Conservation (phyloP, 2,888 invertebrate genomes). For the Hesperia comma region DNA sequence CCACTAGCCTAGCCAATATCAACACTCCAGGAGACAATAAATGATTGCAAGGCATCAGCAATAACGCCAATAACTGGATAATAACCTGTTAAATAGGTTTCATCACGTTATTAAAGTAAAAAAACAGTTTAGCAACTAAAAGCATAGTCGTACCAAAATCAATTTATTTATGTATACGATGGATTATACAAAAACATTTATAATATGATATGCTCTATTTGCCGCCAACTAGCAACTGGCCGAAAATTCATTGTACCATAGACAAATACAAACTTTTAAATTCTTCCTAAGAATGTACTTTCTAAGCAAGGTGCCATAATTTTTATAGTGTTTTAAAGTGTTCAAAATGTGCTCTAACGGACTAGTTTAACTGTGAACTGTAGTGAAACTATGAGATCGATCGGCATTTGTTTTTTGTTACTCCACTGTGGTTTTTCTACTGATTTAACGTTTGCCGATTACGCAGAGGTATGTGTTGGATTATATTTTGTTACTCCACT, state of each 20-base stretch:
- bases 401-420: conserved; percentile 15
- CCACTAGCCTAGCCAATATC: too few relatives aligned
- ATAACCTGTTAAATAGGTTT: not conserved
- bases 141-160: not conserved
- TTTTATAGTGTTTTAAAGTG: conserved; percentile 1
- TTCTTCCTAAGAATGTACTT: not conserved
- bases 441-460: conserved; percentile 12
- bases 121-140: not conserved
- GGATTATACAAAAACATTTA: conserved; percentile 6
- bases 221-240: not conserved
- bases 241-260: conserved; percentile 10
- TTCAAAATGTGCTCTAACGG: conserved; percentile 24
- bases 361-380: not conserved
- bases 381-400: conserved; percentile 18
- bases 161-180: conserved; percentile 2
- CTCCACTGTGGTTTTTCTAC: conserved; percentile 10
- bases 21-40: too few relatives aligned
- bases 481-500: not conserved
- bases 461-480: conserved; percentile 15
- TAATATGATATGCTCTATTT: conserved; percentile 12
- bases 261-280: conserved; percentile 18
- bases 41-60: not conserved
- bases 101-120: too few relatives aligned
- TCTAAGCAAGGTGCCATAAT: not conserved
- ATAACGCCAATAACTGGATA: not conserved